Conservation (phyloP, 2,888 invertebrate species). For the Scelioninae gen. 1 region DNA sequence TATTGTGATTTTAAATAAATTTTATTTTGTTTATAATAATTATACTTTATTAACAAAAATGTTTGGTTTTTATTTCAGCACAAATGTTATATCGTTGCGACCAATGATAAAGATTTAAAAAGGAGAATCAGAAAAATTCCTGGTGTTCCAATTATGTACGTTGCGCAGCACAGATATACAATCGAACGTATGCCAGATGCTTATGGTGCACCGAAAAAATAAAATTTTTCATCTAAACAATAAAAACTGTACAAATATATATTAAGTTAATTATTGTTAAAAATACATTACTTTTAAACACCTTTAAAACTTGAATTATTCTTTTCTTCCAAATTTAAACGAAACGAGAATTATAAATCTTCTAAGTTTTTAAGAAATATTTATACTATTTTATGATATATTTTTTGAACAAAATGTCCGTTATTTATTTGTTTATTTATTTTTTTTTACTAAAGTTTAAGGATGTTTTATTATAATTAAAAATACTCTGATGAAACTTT, state of each 20-base stretch:
- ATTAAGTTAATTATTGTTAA: slow-evolving; percentile 25
- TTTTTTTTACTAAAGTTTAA: neutral
- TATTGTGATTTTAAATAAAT: too few relatives aligned
- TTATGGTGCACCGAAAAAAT: slow-evolving; percentile 94
- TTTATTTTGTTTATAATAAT: too few relatives aligned
- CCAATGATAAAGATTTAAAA: slow-evolving; percentile 98
- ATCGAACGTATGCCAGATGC: slow-evolving; percentile 99
- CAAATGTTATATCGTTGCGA: slow-evolving; percentile 99
- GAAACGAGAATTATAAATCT: neutral
- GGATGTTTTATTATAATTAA: neutral
- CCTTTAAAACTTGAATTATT: too few relatives aligned
- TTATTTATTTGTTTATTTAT: too few relatives aligned
- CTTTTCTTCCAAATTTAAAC: neutral
- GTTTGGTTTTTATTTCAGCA: slow-evolving; percentile 86
- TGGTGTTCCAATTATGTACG: slow-evolving; percentile 99
- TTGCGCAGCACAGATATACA: slow-evolving; percentile 95
- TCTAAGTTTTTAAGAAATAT: too few relatives aligned
- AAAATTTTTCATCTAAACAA: slow-evolving; percentile 37
- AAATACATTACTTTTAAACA: neutral
- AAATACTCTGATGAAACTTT: neutral
- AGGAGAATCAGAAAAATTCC: slow-evolving; percentile 98
- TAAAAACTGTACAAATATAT: slow-evolving; percentile 8
- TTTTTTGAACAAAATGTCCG: too few relatives aligned
- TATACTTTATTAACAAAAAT: too few relatives aligned
- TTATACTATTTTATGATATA: too few relatives aligned